Evolutionary conservation across 2,797 vertebrate species (phyloP).

Genomic region (Atherinosoma microstoma): DNA sequence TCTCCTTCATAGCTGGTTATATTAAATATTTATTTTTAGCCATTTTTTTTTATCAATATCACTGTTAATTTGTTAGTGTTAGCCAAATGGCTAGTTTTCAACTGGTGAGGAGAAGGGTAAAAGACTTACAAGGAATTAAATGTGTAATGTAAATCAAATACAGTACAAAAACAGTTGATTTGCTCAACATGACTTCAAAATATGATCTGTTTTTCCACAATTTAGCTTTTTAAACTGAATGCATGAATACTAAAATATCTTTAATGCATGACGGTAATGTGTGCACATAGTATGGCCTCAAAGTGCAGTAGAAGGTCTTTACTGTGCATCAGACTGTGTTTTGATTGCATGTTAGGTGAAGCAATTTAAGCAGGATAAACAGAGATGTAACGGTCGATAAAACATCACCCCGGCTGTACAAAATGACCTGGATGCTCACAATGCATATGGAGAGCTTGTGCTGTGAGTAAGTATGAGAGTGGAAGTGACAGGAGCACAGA

Average conservation of each 20-base stretch:
- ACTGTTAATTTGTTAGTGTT: not conserved
- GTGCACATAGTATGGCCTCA: slow-evolving; percentile 11
- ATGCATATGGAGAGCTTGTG: not conserved
- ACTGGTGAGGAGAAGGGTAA: not conserved
- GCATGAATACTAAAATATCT: slow-evolving; percentile 16
- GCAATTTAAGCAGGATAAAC: not conserved
- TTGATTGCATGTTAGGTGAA: not conserved
- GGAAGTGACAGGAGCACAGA: slow-evolving; percentile 34
- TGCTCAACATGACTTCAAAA: not conserved
- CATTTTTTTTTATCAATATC: not conserved
- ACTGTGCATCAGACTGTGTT: not conserved
- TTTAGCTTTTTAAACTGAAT: slow-evolving; percentile 11
- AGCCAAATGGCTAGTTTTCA: not conserved
- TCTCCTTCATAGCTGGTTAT: slow-evolving; percentile 19
- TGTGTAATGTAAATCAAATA: not conserved
- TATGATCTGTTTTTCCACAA: slow-evolving; percentile 10
- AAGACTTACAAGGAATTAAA: not conserved
- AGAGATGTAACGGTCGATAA: not conserved
- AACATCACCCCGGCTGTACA: slow-evolving; percentile 27
- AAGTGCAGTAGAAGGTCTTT: no score
- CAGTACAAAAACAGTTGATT: not conserved
- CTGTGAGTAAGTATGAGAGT: not conserved
- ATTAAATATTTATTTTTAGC: not conserved
- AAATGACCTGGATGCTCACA: not conserved
- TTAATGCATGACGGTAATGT: not conserved